A percentile compares a stretch with the other conserved stretches of the same genome.
Evolutionary conservation across 1,140 invertebrate species (phyloP).

Genomic region (Phenacoccus solenopsis): DNA sequence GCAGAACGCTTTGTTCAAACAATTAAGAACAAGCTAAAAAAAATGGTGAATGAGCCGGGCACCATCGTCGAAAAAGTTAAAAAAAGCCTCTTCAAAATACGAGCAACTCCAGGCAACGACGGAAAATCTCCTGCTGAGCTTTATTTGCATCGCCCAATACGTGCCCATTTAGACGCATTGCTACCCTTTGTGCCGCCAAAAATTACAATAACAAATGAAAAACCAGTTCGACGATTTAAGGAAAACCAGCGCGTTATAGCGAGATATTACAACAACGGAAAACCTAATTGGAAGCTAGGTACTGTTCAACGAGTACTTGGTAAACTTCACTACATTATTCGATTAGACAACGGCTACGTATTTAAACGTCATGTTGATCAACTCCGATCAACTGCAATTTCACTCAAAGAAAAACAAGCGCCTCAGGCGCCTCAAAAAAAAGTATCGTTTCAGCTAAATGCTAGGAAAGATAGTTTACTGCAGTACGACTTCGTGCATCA

Average conservation of each 20-base stretch:
- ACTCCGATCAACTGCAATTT: not conserved
- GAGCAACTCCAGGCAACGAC: constrained; percentile 8
- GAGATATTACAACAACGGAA: not conserved
- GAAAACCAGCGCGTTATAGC: not conserved
- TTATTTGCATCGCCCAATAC: constrained; percentile 1
- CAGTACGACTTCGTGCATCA: too few species aligned
- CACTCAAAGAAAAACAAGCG: too few species aligned
- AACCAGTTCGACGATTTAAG: not conserved
- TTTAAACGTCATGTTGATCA: constrained; percentile 12
- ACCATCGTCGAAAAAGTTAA: not conserved
- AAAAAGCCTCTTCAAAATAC: not conserved
- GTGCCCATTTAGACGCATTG: not conserved
- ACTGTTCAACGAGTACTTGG: not conserved
- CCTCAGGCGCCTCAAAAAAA: too few species aligned
- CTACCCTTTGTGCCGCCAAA: not conserved
- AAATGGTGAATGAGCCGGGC: not conserved
- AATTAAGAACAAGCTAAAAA: constrained; percentile 26
- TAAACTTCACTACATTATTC: not conserved
- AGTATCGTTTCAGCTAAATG: too few species aligned
- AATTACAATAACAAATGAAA: not conserved
- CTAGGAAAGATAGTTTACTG: too few species aligned
- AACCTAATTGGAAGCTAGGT: constrained; percentile 8
- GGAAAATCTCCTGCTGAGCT: not conserved
- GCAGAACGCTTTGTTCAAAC: constrained; percentile 32
- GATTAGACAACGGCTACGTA: constrained; percentile 18